These are phyloP conservation scores for Callosobruchus maculatus DNA, from an alignment of 2,888 invertebrate species.

Conservation along the genomic window DNA sequence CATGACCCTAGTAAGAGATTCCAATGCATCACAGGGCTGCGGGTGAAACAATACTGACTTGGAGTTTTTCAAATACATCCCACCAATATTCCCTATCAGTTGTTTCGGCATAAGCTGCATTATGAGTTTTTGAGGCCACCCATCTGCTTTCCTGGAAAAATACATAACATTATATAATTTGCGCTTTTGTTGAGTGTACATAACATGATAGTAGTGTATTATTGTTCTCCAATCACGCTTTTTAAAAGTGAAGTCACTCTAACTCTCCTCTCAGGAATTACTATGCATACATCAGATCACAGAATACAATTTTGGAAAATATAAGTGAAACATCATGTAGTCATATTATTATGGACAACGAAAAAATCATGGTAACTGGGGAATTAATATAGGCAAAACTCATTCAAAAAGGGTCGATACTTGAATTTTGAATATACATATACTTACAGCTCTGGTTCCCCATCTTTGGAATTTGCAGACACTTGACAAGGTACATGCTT, in stretches of 20 bases:
- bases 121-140: conserved; percentile 87
- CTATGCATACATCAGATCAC: too few relatives aligned
- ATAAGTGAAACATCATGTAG: too few relatives aligned
- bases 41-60: conserved; percentile 89
- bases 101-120: conserved; percentile 95
- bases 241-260: too few relatives aligned
- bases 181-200: too few relatives aligned
- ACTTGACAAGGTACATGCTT: conserved; percentile 77
- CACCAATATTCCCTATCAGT: conserved; percentile 85
- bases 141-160: conserved; percentile 70
- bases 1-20: conserved; percentile 89
- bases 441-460: conserved; percentile 80
- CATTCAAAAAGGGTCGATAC: not conserved
- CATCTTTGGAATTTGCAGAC: conserved; percentile 68
- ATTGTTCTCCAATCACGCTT: too few relatives aligned
- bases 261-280: too few relatives aligned
- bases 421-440: not conserved
- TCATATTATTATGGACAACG: too few relatives aligned
- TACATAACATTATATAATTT: not conserved
- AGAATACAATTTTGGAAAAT: too few relatives aligned
- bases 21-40: conserved; percentile 80
- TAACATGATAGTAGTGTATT: too few relatives aligned
- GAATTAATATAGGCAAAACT: not conserved
- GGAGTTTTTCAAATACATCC: conserved; percentile 83
- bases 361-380: not conserved